A percentile compares a stretch with the other conserved stretches of the same genome.
Conservation (phyloP, 2,888 invertebrate genomes). For the Sphaerophoria taeniata region DNA sequence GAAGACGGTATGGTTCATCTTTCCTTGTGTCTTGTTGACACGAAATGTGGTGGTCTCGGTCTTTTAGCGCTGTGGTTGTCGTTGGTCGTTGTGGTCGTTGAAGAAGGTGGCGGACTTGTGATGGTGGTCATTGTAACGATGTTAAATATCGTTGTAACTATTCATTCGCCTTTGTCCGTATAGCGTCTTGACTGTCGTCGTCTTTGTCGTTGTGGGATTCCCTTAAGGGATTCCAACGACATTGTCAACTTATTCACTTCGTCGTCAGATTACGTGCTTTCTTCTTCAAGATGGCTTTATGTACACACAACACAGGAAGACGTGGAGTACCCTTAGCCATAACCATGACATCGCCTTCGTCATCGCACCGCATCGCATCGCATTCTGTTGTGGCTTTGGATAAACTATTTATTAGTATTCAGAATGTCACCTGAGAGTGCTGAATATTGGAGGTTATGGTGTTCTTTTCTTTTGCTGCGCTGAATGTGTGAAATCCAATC, state of each 20-base stretch:
- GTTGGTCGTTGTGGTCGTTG: not conserved
- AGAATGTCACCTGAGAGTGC: conserved; percentile 67
- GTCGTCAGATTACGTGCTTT: conserved; percentile 35
- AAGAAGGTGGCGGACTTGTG: not conserved
- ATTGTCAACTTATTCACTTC: not conserved
- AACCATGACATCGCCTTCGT: too few relatives aligned
- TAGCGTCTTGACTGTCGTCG: too few relatives aligned
- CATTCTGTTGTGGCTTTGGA: conserved; percentile 31
- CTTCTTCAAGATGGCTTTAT: conserved; percentile 32
- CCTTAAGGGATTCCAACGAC: conserved; percentile 44
- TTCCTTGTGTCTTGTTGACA: conserved; percentile 47
- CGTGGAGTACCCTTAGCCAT: conserved; percentile 29
- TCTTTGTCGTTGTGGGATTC: not conserved
- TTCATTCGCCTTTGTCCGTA: conserved; percentile 62
- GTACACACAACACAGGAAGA: conserved; percentile 14
- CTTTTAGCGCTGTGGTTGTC: too few relatives aligned
- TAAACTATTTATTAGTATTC: conserved; percentile 70
- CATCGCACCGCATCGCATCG: too few relatives aligned
- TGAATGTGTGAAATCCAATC: conserved; percentile 64
- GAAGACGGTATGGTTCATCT: not conserved
- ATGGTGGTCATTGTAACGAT: conserved; percentile 61
- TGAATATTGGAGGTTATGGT: conserved; percentile 67
- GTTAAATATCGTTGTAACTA: conserved; percentile 64
- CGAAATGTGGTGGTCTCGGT: conserved; percentile 23
- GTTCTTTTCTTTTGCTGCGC: conserved; percentile 28